These are phyloP conservation scores for Tiaroga cobitis DNA, from an alignment of 2,797 vertebrate genomes.

Conservation along the genomic window DNA sequence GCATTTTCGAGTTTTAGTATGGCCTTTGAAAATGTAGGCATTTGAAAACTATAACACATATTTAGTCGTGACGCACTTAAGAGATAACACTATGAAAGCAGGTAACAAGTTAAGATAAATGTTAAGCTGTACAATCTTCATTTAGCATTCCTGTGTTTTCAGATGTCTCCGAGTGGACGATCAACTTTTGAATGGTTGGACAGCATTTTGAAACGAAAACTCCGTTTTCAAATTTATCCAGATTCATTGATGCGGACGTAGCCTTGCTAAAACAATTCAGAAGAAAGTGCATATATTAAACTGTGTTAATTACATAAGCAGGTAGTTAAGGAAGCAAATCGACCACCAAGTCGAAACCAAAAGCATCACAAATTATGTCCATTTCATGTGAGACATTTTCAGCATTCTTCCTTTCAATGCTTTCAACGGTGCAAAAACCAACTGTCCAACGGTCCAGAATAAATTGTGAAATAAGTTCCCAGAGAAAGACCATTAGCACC, in stretches of 20 bases:
- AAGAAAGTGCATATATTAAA: slow-evolving; percentile 19
- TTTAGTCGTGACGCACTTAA: not conserved
- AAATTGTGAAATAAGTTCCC: not conserved
- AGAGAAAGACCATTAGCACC: not conserved
- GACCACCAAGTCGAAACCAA: slow-evolving; percentile 2
- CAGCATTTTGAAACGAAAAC: not conserved
- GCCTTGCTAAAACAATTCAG: not conserved
- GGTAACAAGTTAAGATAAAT: not conserved
- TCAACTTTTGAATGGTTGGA: not conserved
- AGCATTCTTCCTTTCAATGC: not conserved
- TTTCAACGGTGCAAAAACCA: not conserved
- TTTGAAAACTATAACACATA: not conserved
- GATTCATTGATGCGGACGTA: not conserved
- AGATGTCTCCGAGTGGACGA: not conserved
- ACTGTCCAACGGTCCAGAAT: not conserved
- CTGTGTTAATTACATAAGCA: not conserved
- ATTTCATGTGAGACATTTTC: not conserved
- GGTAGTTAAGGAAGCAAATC: not conserved
- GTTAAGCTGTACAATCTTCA: not conserved
- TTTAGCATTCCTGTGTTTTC: not conserved
- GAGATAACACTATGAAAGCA: not conserved
- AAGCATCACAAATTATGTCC: not conserved
- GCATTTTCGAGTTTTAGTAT: not conserved
- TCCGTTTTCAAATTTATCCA: not conserved
- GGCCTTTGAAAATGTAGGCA: not conserved